A percentile compares a stretch with the other conserved stretches of the same genome.
phyloP scores from a whole-genome alignment of 2,888 invertebrate species.

The Trichogramma evanescens region DNA sequence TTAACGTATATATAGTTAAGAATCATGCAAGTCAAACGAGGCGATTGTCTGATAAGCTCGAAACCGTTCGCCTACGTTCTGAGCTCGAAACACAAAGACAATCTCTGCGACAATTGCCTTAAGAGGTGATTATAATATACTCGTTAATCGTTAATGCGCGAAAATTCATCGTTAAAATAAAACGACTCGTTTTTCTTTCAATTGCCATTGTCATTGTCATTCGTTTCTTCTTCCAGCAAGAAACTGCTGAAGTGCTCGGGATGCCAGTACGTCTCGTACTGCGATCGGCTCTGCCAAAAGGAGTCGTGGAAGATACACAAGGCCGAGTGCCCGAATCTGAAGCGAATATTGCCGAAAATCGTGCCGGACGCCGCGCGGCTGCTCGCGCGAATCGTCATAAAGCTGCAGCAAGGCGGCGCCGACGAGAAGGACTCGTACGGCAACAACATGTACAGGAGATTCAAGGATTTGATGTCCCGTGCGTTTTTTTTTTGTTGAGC shows the following conservation, averaged over 20 bases:
- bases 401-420: slow-evolving; percentile 63
- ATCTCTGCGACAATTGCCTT: slow-evolving; percentile 22
- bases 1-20: too few relatives aligned
- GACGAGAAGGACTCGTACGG: slow-evolving; percentile 63
- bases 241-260: slow-evolving; percentile 74
- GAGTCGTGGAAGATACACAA: slow-evolving; percentile 78
- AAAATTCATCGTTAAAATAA: neutral
- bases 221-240: slow-evolving; percentile 51
- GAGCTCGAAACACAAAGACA: slow-evolving; percentile 19
- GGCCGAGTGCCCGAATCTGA: slow-evolving; percentile 72
- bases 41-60: slow-evolving; percentile 18
- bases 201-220: neutral
- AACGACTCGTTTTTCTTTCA: neutral
- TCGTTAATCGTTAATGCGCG: neutral
- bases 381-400: slow-evolving; percentile 68
- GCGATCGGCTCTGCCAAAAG: slow-evolving; percentile 72
- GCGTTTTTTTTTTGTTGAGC: slow-evolving; percentile 44
- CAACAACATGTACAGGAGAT: slow-evolving; percentile 64
- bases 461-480: slow-evolving; percentile 88
- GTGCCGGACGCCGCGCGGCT: slow-evolving; percentile 79
- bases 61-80: slow-evolving; percentile 23
- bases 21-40: slow-evolving; percentile 19
- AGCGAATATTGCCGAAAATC: slow-evolving; percentile 62
- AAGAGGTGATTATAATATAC: slow-evolving; percentile 11
- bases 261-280: slow-evolving; percentile 79